Conservation (phyloP, 2,113 vertebrate genomes). For the Motacilla tschutschensis region DNA sequence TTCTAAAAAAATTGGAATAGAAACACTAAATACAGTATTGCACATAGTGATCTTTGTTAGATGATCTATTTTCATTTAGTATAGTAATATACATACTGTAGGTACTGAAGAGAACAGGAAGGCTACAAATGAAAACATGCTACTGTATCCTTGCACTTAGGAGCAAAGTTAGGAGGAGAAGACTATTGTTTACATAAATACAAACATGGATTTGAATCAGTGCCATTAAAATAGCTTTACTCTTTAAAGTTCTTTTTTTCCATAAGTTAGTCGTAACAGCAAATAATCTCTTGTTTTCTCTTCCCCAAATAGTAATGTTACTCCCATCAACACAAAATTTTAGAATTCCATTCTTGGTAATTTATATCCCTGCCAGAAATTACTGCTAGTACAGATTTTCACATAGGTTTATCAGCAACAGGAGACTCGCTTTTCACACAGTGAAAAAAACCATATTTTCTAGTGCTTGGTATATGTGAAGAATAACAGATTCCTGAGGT, state of each 20-base stretch:
- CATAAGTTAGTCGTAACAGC: constrained; percentile 50
- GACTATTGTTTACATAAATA: constrained; percentile 75
- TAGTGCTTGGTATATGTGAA: constrained; percentile 51
- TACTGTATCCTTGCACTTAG: constrained; percentile 60
- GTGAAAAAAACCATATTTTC: constrained; percentile 53
- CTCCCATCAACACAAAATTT: constrained; percentile 40
- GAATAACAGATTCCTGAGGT: constrained; percentile 67
- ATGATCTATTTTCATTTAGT: constrained; percentile 73
- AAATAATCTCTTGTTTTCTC: constrained; percentile 48
- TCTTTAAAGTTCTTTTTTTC: constrained; percentile 40
- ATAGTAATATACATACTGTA: constrained; percentile 73
- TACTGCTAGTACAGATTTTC: constrained; percentile 40
- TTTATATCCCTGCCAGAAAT: constrained; percentile 45
- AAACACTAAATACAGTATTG: constrained; percentile 88
- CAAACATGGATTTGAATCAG: constrained; percentile 68
- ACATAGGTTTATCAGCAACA: constrained; percentile 42
- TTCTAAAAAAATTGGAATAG: constrained; percentile 82
- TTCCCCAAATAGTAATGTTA: constrained; percentile 55
- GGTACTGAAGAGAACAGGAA: constrained; percentile 68
- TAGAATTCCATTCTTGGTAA: constrained; percentile 30
- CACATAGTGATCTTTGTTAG: constrained; percentile 83
- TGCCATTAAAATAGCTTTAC: constrained; percentile 69
- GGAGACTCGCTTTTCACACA: constrained; percentile 48
- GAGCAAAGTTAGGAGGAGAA: constrained; percentile 64
- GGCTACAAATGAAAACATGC: constrained; percentile 72